Evolutionary conservation across 2,888 invertebrate species (phyloP), one percentile per base, ranked within the genome.

Genomic region (Siphonodentalium dalli): DNA sequence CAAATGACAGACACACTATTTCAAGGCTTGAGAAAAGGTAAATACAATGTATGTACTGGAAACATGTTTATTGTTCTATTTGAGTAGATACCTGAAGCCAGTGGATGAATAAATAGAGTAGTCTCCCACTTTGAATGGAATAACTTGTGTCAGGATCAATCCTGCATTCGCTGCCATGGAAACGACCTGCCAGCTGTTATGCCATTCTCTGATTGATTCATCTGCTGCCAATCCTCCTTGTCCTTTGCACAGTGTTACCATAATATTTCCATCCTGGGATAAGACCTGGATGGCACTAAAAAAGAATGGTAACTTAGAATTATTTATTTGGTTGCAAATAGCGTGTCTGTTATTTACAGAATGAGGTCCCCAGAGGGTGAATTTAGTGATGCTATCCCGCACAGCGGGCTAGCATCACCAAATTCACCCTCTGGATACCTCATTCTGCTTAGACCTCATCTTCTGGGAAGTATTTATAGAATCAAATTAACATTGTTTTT

Each of bases 151-250:
- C 29, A 86, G 69, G 54, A 85, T 61, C 44, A 85, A 79, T 60
- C 82, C 74, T 34, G 84, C 82, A 63, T 85, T 77, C 7, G 85
- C 83, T 46, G 85, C 85, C 85, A 85, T 84, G 71, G 84, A 84
- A 54, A 82, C 82, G n/a, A 77, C 71, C 76, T 86, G 84, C 86
- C 86, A 86, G 15, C 84, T 83, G 76, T 86, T 85, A 58, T 83
- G 82, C 83, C 84, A 85, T 9, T 76, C 77, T 65, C 84, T 81
- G 60, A 66, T 64, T 61, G 76, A 74, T 45, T 63, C 39, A 60
- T 85, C 85, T 24, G 77, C 72, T 42, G 79, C 72, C 11, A 85
- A 85, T 5, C 85, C 86, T 52, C 86, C 86, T 76, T 86, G 86
- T 40, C 86, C 86, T 66, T 83, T 81, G 63, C 85, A 85, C 29